Conservation (phyloP, 2,797 vertebrate species). For the Muraenolepis orangiensis region DNA sequence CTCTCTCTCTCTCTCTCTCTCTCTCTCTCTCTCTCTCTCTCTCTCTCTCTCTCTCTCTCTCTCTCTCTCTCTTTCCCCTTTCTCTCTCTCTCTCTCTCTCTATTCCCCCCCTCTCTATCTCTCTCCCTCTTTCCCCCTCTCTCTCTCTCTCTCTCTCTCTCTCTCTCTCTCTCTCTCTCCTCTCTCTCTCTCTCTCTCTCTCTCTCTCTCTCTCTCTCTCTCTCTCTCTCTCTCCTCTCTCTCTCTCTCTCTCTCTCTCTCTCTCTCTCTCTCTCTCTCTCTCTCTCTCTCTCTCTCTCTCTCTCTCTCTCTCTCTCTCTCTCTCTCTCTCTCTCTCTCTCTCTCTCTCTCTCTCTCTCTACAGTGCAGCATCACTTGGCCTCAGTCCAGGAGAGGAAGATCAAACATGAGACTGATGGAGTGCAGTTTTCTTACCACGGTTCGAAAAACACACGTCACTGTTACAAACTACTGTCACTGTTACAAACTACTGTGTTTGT, state of each 20-base stretch:
- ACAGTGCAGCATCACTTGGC: conserved; percentile 81
- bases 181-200: too few species aligned
- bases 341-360: conserved; percentile 59
- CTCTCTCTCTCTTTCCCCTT: too few species aligned
- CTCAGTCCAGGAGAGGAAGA: conserved; percentile 81
- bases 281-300: conserved; percentile 26
- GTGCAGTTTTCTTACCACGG: conserved; percentile 80
- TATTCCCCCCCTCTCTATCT: too few species aligned
- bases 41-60: too few species aligned
- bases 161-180: too few species aligned
- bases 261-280: conserved; percentile 24
- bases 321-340: conserved; percentile 28
- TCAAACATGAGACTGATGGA: conserved; percentile 78
- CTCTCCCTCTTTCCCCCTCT: too few species aligned
- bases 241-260: conserved; percentile 18
- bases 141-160: too few species aligned
- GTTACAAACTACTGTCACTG: conserved; percentile 52
- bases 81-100: too few species aligned
- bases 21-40: too few species aligned
- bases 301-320: conserved; percentile 36
- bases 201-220: too few species aligned
- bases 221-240: too few species aligned
- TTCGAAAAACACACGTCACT: conserved; percentile 76
- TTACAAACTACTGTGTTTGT: conserved; percentile 61
- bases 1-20: too few species aligned